Evolutionary conservation across 2,797 vertebrate species (phyloP), one percentile per base, ranked within the genome.

Genomic region (Sebastes cheni): DNA sequence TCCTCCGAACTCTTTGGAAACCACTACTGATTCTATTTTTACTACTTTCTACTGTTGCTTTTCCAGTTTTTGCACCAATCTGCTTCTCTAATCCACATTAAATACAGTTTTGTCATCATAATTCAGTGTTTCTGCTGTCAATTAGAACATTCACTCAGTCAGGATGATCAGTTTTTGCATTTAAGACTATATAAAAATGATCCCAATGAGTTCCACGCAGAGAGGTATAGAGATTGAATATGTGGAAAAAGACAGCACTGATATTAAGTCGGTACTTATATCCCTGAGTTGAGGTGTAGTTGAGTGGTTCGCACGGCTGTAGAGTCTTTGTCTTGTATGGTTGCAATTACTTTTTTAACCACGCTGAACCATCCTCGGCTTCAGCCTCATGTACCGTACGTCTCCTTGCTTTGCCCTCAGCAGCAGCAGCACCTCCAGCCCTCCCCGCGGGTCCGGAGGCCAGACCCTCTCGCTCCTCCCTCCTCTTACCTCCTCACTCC

Each of bases 391-490:
- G 23, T 27, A 29, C 22, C 18, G 18, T 50, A 8, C 46, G 1
- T 42, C 76, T 76, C 46, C 67, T 34, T 72, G 50, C 25, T 32
- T 59, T 60, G 20, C 58, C 54, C 74, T 69, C 36, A 70, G 67
- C 72, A 58, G 27, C 22, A 34, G 5, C 52, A 42, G 25, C 34
- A 65, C 18, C 36, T 29, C 5, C 72, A 22, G n/a, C 64, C 30
- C 14, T 11, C 2, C 58, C 71, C n/a, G 1, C 12, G 62, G 77
- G 55, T 86, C 82, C 59, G 1, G 62, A 74, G 59, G 71, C 75
- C 10, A 79, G 56, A 77, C 72, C 60, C 18, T 30, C 42, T 42
- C 6, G 8, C 34, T 54, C 73, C 67, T 66, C 54, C 1, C 36
- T 39, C 36, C 36, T 39, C 36, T 1, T 36, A 0, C 39, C 42